Evolutionary conservation across 1,140 invertebrate genomes (phyloP).

Genomic region (Conus betulinus): DNA sequence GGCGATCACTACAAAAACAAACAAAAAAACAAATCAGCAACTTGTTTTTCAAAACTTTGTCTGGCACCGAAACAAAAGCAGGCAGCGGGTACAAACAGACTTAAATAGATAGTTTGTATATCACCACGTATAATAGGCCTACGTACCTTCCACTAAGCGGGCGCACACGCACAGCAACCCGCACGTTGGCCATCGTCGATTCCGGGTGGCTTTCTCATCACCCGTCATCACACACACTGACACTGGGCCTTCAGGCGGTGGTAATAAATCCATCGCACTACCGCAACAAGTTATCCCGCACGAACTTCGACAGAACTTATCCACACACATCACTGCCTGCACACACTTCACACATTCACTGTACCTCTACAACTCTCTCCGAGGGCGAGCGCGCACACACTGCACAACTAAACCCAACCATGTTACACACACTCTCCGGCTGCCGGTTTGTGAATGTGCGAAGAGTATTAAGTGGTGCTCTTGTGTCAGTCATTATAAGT

Average conservation of each 20-base stretch:
- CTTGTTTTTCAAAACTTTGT: not conserved
- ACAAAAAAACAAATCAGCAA: not conserved
- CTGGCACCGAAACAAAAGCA: not conserved
- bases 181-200: conserved; percentile 50
- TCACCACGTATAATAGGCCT: not conserved
- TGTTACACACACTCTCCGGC: not conserved
- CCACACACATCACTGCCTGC: not conserved
- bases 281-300: not conserved
- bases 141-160: conserved; percentile 53
- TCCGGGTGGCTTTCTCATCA: not conserved
- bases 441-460: not conserved
- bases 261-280: not conserved
- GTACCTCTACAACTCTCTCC: no score
- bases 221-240: conserved; percentile 3
- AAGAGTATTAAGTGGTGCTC: no score
- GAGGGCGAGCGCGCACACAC: not conserved
- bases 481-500: no score
- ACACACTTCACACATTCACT: not conserved
- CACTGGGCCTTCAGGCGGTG: no score
- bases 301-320: not conserved
- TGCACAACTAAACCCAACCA: not conserved
- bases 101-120: no score
- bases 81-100: no score
- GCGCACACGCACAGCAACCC: conserved; percentile 55
- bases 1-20: not conserved